phyloP scores from a whole-genome alignment of 2,797 vertebrate species.

The Harpagifer antarcticus region DNA sequence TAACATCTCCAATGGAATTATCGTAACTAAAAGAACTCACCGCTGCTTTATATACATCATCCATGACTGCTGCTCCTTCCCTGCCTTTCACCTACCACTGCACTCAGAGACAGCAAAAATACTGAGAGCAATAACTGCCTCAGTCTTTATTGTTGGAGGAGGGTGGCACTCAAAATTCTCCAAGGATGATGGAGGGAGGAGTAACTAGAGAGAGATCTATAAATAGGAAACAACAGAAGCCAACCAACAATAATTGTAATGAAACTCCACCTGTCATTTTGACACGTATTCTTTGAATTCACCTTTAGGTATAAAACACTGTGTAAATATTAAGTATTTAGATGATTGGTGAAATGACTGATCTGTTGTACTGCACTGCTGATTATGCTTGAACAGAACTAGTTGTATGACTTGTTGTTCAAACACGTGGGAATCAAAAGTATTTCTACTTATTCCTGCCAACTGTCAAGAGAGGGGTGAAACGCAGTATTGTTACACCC shows the following conservation, averaged over 20 bases:
- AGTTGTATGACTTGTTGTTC: no score
- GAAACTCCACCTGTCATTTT: slow-evolving; percentile 9
- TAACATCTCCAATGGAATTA: not conserved
- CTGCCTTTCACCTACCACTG: slow-evolving; percentile 49
- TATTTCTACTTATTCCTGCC: not conserved
- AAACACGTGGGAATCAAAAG: not conserved
- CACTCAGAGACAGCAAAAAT: slow-evolving; percentile 61
- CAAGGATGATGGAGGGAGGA: slow-evolving; percentile 62
- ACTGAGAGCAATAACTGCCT: slow-evolving; percentile 59
- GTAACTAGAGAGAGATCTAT: slow-evolving; percentile 60
- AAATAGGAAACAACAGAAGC: slow-evolving; percentile 76
- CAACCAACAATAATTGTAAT: slow-evolving; percentile 44
- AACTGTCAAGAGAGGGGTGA: no score
- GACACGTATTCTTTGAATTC: not conserved
- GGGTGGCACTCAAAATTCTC: slow-evolving; percentile 69
- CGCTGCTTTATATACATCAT: slow-evolving; percentile 90
- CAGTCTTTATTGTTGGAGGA: slow-evolving; percentile 73
- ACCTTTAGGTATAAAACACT: no score
- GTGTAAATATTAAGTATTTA: no score
- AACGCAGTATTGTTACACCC: not conserved
- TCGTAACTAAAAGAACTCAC: slow-evolving; percentile 74
- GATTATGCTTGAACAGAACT: not conserved
- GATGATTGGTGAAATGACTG: not conserved
- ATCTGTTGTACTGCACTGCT: not conserved
- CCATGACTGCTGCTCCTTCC: slow-evolving; percentile 79